phyloP scores from a whole-genome alignment of 2,113 vertebrate genomes.

The Calcarius ornatus region DNA sequence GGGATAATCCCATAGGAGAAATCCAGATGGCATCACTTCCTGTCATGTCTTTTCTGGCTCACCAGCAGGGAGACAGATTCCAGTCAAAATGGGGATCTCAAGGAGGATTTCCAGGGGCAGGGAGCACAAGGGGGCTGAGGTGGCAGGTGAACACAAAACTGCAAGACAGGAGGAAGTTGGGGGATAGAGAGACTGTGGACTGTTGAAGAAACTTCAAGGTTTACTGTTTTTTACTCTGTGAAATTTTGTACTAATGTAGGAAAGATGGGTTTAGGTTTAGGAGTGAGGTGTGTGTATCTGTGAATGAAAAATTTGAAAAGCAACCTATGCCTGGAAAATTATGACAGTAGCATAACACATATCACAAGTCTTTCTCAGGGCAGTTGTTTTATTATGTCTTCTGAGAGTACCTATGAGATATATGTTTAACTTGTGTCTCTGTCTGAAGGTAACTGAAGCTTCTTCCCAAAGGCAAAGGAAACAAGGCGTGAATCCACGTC shows the following conservation, averaged over 20 bases:
- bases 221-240: background rate
- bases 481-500: background rate
- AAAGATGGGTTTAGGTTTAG: background rate
- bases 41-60: background rate
- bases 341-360: background rate
- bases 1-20: background rate
- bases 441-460: background rate
- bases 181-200: background rate
- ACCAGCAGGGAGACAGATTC: background rate
- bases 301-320: background rate
- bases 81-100: background rate
- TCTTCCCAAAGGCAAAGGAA: background rate
- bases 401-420: background rate
- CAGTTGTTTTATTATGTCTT: background rate
- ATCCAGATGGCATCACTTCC: background rate
- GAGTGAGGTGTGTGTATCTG: fast-evolving
- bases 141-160: background rate
- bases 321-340: background rate
- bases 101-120: background rate
- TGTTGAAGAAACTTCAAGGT: background rate
- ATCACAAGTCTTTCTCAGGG: background rate
- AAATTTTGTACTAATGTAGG: background rate
- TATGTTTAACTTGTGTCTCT: background rate
- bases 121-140: background rate
- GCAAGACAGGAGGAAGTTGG: background rate